Evolutionary conservation across 2,888 invertebrate genomes (phyloP), one percentile per base, ranked within the genome.

Genomic region (Balanococcus diminutus): DNA sequence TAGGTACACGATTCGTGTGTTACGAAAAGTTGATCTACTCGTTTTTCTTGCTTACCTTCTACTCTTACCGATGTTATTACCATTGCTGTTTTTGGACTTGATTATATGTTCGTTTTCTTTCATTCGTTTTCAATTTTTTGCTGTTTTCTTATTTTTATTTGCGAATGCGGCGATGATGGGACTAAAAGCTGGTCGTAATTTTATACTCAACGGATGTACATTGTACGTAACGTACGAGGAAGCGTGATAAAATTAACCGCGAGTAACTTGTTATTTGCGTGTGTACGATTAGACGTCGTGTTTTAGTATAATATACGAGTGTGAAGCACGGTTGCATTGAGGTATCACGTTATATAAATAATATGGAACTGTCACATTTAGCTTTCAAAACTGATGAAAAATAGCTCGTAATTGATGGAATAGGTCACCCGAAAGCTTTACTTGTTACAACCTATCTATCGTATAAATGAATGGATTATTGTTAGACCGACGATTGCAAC

Each of bases 11-110:
- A 75, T 32, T 75, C 67, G 75, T 67, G 61, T 67, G 1, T 28
- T 28, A 67, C 75, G n/a, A 31, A 75, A 75, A 75, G 75, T 75
- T 75, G 75, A 75, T 32, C 31, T 75, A 75, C 75, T 75, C 31
- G 75, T 75, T 75, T 75, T 75, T 75, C 32, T 75, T 75, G 75
- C 32, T 75, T 75, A n/a, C 75, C 75, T 75, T 75, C 75, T n/a
- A 75, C 32, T 75, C 3, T 19, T 32, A 75, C 75, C n/a, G 36
- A 28, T 25, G 28, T 67, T 67, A 3, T 19, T 51, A 8, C 51
- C 14, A 42, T 42, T 42, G 42, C 9, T 51, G n/a, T 51, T 51
- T 51, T 19, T 19, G 8, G 19, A 51, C 19, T 51, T 51, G 51
- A 51, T 51, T 51, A 51, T 51, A 51, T 51, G 51, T n/a, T 51